A percentile compares a stretch with the other conserved stretches of the same genome.
phyloP scores from a whole-genome alignment of 1,140 invertebrate species.

The Drosophila fuyamai region DNA sequence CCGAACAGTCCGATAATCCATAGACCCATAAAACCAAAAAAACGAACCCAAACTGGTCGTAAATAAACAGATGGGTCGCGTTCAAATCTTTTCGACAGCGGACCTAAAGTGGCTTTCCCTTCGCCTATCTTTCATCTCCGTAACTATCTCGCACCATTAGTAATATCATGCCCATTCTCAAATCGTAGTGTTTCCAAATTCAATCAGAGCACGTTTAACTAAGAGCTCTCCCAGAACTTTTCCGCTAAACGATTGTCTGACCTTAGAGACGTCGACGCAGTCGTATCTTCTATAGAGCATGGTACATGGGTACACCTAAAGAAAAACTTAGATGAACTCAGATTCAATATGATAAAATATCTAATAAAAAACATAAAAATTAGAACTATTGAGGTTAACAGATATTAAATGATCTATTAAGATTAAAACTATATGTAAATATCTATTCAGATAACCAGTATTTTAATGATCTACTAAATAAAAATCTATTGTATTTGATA shows the following conservation, averaged over 20 bases:
- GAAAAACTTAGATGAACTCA: not conserved
- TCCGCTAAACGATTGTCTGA: conserved; percentile 46
- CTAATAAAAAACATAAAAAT: no score
- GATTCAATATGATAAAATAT: not conserved
- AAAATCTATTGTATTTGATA: no score
- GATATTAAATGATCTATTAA: not conserved
- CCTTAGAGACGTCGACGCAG: conserved; percentile 31
- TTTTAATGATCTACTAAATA: no score
- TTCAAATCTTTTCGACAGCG: conserved; percentile 1
- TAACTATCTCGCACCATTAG: conserved; percentile 36
- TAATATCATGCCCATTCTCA: not conserved
- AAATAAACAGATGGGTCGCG: conserved; percentile 22
- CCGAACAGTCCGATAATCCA: conserved; percentile 6
- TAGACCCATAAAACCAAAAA: not conserved
- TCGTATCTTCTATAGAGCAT: conserved; percentile 8
- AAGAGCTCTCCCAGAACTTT: conserved; percentile 37
- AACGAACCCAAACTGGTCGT: conserved; percentile 6
- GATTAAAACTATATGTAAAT: not conserved
- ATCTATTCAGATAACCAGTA: not conserved
- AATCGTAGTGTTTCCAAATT: conserved; percentile 31
- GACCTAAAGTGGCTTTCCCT: conserved; percentile 28
- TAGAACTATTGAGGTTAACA: not conserved
- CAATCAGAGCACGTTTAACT: conserved; percentile 45
- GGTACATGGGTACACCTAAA: not conserved
- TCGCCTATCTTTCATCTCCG: conserved; percentile 13